Conservation (phyloP, 2,888 invertebrate species). For the Melanotus villosus region DNA sequence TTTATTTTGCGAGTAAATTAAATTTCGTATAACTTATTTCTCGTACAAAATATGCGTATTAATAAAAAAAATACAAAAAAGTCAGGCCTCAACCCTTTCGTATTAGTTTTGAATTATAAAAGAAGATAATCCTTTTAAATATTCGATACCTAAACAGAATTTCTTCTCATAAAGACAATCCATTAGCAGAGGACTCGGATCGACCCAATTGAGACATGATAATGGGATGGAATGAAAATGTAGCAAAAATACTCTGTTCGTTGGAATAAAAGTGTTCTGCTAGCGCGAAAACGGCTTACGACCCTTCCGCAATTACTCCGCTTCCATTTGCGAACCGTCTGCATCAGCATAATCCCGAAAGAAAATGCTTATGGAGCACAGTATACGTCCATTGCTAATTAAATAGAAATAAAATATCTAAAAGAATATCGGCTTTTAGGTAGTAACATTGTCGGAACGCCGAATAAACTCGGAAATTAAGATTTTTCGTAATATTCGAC, state of each 20-base stretch:
- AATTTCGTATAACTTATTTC: too few species aligned
- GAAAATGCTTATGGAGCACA: constrained; percentile 31
- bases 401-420: constrained; percentile 27
- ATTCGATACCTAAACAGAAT: constrained; percentile 6
- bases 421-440: background rate
- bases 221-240: constrained; percentile 36
- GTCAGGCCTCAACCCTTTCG: too few species aligned
- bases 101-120: too few species aligned
- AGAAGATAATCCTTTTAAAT: background rate
- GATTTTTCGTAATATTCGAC: too few species aligned
- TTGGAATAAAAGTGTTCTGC: constrained; percentile 38
- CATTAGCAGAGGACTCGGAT: constrained; percentile 22
- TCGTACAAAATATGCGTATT: too few species aligned
- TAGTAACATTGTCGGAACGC: background rate
- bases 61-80: too few species aligned
- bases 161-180: constrained; percentile 32
- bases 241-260: constrained; percentile 36
- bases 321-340: constrained; percentile 39
- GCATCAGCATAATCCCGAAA: constrained; percentile 39
- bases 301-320: constrained; percentile 41
- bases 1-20: too few species aligned
- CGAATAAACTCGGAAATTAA: too few species aligned
- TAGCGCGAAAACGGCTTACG: constrained; percentile 38
- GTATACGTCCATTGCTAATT: constrained; percentile 29
- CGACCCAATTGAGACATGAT: constrained; percentile 40